Base-by-base conservation (phyloP, 2,888 invertebrate species). In the Synanthedon andrenaeformis region DNA sequence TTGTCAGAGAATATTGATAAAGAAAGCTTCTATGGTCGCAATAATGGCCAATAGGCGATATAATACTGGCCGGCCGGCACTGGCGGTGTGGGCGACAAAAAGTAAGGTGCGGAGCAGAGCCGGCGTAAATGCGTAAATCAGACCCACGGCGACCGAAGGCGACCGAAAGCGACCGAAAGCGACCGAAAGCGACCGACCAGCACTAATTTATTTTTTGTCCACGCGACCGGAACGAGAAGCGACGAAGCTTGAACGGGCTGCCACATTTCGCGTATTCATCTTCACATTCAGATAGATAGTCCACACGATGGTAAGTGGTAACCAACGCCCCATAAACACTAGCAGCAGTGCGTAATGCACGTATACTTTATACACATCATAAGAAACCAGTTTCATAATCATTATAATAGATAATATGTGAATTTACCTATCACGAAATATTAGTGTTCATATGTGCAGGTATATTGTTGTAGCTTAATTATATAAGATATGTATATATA, bases 61-160 rank as follows among this genome's bases (percentile, higher is more conserved):
- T 53, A 49, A 12, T 41, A 17, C 41, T 49, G 53, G 17, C 41
- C 4, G 35, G n/a, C n/a, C n/a, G n/a, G n/a, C n/a, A n/a, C n/a
- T n/a, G n/a, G n/a, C n/a, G n/a, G 42, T 41, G 35, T 41, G 41
- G 49, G 49, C 49, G 52, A 54, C 54, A 54, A 54, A 54, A 52
- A 54, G 41, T 51, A 52, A 23, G 49, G 52, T 41, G 51, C 49
- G 51, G 54, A 14, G 51, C 52, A 19, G 14, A 35, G 4, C 3
- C 53, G 51, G 53, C 54, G 56, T 54, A 56, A 54, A 56, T 56
- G 53, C 54, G 56, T 54, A 56, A 54, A 56, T 56, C 56, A 56
- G 45, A 45, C 45, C 45, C 45, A 45, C 35, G 45, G 6, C 45
- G 45, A 14, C 45, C 45, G 45, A 35, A 35, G 10, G 35, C 35